Conservation (phyloP, 2,888 invertebrate species). For the Apotomis turbidana region DNA sequence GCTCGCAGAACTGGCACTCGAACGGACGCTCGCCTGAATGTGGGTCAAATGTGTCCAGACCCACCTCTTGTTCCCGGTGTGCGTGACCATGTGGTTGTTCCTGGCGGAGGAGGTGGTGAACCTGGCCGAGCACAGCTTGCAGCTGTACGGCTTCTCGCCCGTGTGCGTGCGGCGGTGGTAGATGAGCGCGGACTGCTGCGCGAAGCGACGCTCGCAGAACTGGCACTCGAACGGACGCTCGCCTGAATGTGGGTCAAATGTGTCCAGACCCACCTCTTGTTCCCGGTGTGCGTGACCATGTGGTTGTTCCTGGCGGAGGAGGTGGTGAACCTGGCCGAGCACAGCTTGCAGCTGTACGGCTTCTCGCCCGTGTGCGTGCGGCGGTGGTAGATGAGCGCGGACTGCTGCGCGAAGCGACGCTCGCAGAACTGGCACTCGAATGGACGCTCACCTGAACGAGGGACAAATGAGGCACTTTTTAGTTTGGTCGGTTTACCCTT, state of each 20-base stretch:
- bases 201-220: constrained; percentile 77
- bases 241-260: constrained; percentile 53
- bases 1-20: constrained; percentile 76
- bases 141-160: constrained; percentile 79
- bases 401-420: constrained; percentile 80
- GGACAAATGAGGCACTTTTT: no score
- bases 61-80: constrained; percentile 57
- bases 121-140: constrained; percentile 73
- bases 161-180: constrained; percentile 82
- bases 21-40: constrained; percentile 76
- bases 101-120: constrained; percentile 81
- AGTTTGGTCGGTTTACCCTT: no score
- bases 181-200: constrained; percentile 80
- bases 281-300: constrained; percentile 73
- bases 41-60: no score
- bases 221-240: constrained; percentile 80
- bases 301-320: constrained; percentile 80
- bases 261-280: constrained; percentile 19
- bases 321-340: constrained; percentile 77
- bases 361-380: constrained; percentile 82
- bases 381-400: constrained; percentile 79
- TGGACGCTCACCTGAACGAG: constrained; percentile 80
- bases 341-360: constrained; percentile 77
- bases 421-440: constrained; percentile 77
- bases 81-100: constrained; percentile 79